Percentiles rank a stretch among this genome's conserved stretches.
These are phyloP conservation scores for Oenanthe oenanthe DNA, from an alignment of 2,113 vertebrate genomes.

Conservation along the genomic window DNA sequence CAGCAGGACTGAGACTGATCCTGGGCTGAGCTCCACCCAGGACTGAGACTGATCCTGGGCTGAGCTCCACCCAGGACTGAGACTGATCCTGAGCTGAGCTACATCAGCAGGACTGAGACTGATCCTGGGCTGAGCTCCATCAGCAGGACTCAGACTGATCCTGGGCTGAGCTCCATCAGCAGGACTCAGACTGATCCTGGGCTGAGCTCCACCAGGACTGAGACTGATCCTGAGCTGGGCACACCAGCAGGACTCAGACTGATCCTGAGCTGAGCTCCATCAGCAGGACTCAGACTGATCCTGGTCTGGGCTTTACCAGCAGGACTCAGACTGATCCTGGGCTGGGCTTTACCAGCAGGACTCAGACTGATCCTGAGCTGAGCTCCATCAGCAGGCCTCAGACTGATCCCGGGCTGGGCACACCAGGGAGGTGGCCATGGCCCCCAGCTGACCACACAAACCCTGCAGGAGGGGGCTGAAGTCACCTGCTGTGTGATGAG, in stretches of 20 bases:
- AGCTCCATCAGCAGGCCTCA: neutral
- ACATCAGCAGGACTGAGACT: neutral
- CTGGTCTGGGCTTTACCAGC: fast-evolving
- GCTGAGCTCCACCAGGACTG: fast-evolving
- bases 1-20: neutral
- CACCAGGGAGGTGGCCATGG: neutral
- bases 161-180: fast-evolving
- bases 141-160: neutral
- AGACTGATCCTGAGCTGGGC: no score
- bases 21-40: fast-evolving
- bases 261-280: fast-evolving
- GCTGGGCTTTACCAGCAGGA: neutral
- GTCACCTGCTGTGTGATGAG: neutral
- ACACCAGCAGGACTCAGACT: neutral
- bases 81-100: neutral
- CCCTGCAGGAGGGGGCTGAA: neutral
- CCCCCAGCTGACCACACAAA: neutral
- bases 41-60: fast-evolving
- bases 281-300: neutral
- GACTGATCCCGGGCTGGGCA: fast-evolving
- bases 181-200: fast-evolving
- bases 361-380: fast-evolving
- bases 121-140: fast-evolving
- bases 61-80: neutral
- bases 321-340: no score